A percentile compares a stretch with the other conserved stretches of the same genome.
phyloP scores from a whole-genome alignment of 2,888 invertebrate species.

The Zelleria hepariella region DNA sequence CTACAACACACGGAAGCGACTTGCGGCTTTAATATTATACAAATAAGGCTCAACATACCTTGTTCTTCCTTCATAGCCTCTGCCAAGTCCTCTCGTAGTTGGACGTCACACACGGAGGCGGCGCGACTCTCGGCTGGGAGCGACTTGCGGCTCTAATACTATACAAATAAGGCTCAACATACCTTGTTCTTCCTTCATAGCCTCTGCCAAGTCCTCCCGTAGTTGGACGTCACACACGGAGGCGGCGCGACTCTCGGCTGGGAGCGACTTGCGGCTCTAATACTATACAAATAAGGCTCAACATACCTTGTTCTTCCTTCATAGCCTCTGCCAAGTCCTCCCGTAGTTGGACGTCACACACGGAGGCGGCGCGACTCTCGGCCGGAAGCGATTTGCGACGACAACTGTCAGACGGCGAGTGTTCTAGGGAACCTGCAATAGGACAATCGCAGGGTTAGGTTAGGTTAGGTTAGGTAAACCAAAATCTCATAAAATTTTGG shows the following conservation, averaged over 20 bases:
- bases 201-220: not conserved
- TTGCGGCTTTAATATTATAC: not conserved
- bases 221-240: slow-evolving; percentile 83
- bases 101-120: not conserved
- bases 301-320: slow-evolving; percentile 78
- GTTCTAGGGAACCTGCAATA: slow-evolving; percentile 86
- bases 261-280: slow-evolving; percentile 70
- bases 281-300: not conserved
- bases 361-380: slow-evolving; percentile 42
- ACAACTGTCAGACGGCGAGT: slow-evolving; percentile 89
- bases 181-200: slow-evolving; percentile 29
- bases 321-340: slow-evolving; percentile 96
- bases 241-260: slow-evolving; percentile 41
- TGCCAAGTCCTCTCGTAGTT: not conserved
- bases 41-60: not conserved
- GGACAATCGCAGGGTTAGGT: not conserved
- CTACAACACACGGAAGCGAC: too few relatives aligned
- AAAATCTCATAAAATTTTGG: too few relatives aligned
- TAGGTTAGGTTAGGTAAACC: not conserved
- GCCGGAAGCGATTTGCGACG: slow-evolving; percentile 71
- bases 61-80: slow-evolving; percentile 29
- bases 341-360: slow-evolving; percentile 84
- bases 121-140: not conserved
- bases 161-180: not conserved
- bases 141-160: not conserved